A percentile compares a stretch with the other conserved stretches of the same genome.
These are phyloP conservation scores for Anoplopoma fimbria DNA, from an alignment of 2,113 vertebrate genomes.

Conservation along the genomic window DNA sequence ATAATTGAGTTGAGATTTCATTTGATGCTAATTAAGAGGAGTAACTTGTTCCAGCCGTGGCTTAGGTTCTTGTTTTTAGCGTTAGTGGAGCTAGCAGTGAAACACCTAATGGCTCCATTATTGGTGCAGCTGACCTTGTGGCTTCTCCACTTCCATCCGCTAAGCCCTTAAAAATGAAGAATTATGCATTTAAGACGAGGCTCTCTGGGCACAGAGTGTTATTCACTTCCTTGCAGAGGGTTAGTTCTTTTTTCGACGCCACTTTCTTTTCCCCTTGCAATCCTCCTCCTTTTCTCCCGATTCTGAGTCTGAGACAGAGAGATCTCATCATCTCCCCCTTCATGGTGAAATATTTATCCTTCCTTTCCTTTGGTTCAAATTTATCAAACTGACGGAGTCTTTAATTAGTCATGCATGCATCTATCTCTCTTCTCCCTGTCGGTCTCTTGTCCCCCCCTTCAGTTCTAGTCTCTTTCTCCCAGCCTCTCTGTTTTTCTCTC, in stretches of 20 bases:
- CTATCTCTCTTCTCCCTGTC: slow-evolving; percentile 47
- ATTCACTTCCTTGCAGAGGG: slow-evolving; percentile 33
- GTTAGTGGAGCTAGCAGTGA: slow-evolving; percentile 46
- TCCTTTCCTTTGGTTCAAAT: slow-evolving; percentile 57
- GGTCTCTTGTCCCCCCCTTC: slow-evolving; percentile 38
- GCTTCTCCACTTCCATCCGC: slow-evolving; percentile 55
- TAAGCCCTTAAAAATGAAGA: slow-evolving; percentile 65
- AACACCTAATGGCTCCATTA: slow-evolving; percentile 60
- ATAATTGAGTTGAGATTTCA: slow-evolving; percentile 44
- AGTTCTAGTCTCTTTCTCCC: slow-evolving; percentile 38
- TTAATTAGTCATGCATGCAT: slow-evolving; percentile 73
- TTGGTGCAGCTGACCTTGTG: slow-evolving; percentile 62
- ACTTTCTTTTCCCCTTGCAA: slow-evolving; percentile 9
- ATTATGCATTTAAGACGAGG: slow-evolving; percentile 53
- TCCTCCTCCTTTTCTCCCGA: neutral
- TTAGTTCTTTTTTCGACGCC: slow-evolving; percentile 34
- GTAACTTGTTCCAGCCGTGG: slow-evolving; percentile 37
- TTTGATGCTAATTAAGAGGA: slow-evolving; percentile 57
- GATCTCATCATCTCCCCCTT: slow-evolving; percentile 44
- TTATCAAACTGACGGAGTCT: slow-evolving; percentile 65
- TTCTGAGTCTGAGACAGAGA: slow-evolving; percentile 23
- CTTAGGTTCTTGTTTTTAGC: slow-evolving; percentile 43
- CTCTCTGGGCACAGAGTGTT: slow-evolving; percentile 33
- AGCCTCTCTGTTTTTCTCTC: slow-evolving; percentile 53
- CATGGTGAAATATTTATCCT: slow-evolving; percentile 65